These are phyloP conservation scores for honey bee (Apis mellifera) DNA, from an alignment of 1,140 invertebrate genomes.

Conservation along the genomic window Amel_HAv3.1 CM009941.2:12345001-12345500, in stretches of 20 bases:
- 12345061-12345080: background rate
- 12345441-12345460: constrained; percentile 3
- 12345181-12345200: constrained; percentile 62
- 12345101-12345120: constrained; percentile 1
- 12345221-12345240: constrained; percentile 35
- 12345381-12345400: constrained; percentile 1
- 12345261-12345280: constrained; percentile 7
- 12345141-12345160: constrained; percentile 67
- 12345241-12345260: background rate
- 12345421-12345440: background rate
- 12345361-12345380: background rate
- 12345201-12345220: constrained; percentile 37
- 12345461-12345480: background rate
- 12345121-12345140: constrained; percentile 66
- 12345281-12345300: background rate
- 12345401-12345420: background rate
- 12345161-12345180: constrained; percentile 67
- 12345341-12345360: constrained; percentile 5
- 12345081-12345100: constrained; percentile 13
- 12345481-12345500: too few relatives aligned
- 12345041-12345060: constrained; percentile 60
- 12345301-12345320: constrained; percentile 48
- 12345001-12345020: constrained; percentile 77
- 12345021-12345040: constrained; percentile 77
- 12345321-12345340: constrained; percentile 34